A percentile compares a stretch with the other conserved stretches of the same genome.
Evolutionary conservation across 2,888 invertebrate genomes (phyloP).

Genomic region (Rhimphoctona megacephalus): DNA sequence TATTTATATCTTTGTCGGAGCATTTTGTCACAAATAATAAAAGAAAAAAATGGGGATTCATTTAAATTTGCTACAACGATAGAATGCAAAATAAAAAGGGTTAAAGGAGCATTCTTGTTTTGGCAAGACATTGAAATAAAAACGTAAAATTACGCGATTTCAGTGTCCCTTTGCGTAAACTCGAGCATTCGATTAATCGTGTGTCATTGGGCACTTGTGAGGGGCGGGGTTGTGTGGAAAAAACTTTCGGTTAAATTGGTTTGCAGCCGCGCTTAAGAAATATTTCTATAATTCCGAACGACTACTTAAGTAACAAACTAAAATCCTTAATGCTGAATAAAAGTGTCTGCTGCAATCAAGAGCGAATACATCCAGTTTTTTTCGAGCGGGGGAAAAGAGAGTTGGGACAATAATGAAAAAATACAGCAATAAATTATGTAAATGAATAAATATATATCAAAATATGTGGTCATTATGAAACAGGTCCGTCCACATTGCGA

Average conservation of each 20-base stretch:
- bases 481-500: constrained; percentile 76
- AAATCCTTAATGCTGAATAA: constrained; percentile 72
- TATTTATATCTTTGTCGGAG: constrained; percentile 41
- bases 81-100: constrained; percentile 35
- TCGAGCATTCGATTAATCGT: constrained; percentile 33
- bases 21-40: constrained; percentile 46
- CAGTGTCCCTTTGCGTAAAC: constrained; percentile 27
- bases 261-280: constrained; percentile 27
- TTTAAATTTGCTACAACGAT: constrained; percentile 34
- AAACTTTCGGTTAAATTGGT: constrained; percentile 25
- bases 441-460: constrained; percentile 81
- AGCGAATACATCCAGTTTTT: constrained; percentile 73
- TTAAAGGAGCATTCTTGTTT: constrained; percentile 17
- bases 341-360: constrained; percentile 73
- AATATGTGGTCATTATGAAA: constrained; percentile 80
- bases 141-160: constrained; percentile 36
- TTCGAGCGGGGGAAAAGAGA: constrained; percentile 14
- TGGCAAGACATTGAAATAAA: constrained; percentile 53
- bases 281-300: constrained; percentile 35
- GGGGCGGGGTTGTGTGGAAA: background rate
- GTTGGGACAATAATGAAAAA: constrained; percentile 74
- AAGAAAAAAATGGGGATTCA: constrained; percentile 7
- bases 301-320: constrained; percentile 77
- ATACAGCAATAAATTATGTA: constrained; percentile 83
- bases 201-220: background rate